phyloP scores from a whole-genome alignment of 2,113 vertebrate species.

The Sceloporus undulatus region DNA sequence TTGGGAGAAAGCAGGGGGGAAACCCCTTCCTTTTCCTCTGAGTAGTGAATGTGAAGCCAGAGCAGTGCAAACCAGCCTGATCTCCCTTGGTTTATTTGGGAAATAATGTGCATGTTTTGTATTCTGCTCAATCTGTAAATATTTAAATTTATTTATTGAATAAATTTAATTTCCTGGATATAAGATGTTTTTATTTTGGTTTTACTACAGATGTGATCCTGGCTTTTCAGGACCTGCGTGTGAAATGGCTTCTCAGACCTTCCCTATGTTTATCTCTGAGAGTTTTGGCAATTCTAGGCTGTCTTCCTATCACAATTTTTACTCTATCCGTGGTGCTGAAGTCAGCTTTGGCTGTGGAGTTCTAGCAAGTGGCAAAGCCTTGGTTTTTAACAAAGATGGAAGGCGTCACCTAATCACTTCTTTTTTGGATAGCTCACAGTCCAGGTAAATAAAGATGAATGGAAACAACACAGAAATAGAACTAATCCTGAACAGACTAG shows the following conservation, averaged over 20 bases:
- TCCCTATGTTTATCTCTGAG: conserved; percentile 94
- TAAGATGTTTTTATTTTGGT: not conserved
- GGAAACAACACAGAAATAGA: not conserved
- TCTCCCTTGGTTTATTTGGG: not conserved
- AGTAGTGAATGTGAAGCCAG: not conserved
- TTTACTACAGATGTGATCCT: conserved; percentile 87
- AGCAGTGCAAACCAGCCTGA: not conserved
- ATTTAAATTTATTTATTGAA: not conserved
- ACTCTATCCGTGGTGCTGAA: conserved; percentile 94
- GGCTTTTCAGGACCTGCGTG: conserved; percentile 96
- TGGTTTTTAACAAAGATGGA: conserved; percentile 96
- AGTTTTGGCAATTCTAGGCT: conserved; percentile 92
- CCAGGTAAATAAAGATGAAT: conserved; percentile 82
- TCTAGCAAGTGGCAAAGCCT: conserved; percentile 94
- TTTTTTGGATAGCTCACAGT: conserved; percentile 95
- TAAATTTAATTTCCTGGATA: not conserved
- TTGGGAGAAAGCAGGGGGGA: not conserved
- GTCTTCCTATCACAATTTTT: conserved; percentile 98
- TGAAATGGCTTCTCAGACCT: conserved; percentile 94
- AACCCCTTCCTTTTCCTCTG: not conserved
- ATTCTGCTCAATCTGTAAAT: not conserved
- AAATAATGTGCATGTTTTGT: not conserved
- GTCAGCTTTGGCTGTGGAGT: conserved; percentile 97
- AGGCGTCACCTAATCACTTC: conserved; percentile 92
- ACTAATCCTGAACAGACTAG: not conserved